These are phyloP conservation scores for Syrphus vitripennis DNA, from an alignment of 2,888 invertebrate genomes.

Conservation along the genomic window DNA sequence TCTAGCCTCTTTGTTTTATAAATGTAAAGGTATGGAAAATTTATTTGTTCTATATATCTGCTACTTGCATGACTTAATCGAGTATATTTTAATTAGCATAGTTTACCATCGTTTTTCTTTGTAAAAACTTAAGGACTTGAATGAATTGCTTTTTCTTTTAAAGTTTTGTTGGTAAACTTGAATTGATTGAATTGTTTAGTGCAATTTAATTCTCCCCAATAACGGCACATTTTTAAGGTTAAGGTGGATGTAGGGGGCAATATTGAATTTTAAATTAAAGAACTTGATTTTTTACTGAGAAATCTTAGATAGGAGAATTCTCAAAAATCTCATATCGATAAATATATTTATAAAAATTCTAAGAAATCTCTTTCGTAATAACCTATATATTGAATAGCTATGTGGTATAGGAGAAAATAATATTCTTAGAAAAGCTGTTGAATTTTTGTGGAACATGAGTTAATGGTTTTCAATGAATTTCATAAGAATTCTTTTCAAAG, in stretches of 20 bases:
- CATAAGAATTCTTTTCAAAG: too few species aligned
- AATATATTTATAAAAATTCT: too few species aligned
- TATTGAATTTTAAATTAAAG: not conserved
- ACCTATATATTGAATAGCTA: too few species aligned
- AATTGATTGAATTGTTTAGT: not conserved
- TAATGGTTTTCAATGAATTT: too few species aligned
- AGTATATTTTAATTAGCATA: slow-evolving; percentile 15
- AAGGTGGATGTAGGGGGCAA: not conserved
- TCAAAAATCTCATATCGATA: not conserved
- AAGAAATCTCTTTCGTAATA: too few species aligned
- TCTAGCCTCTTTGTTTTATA: not conserved
- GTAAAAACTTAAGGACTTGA: not conserved
- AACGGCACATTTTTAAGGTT: not conserved
- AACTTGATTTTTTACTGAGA: not conserved
- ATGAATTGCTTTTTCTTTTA: not conserved
- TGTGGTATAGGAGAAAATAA: too few species aligned
- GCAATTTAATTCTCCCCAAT: not conserved
- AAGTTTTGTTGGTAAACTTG: too few species aligned
- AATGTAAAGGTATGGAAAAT: not conserved
- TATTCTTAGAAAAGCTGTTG: too few species aligned
- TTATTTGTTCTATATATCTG: not conserved
- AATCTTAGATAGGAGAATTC: not conserved
- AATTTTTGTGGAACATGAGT: too few species aligned
- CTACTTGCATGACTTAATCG: slow-evolving; percentile 7
- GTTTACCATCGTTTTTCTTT: not conserved